These are phyloP conservation scores for Tiliqua scincoides DNA, from an alignment of 2,113 vertebrate species.

Conservation along the genomic window DNA sequence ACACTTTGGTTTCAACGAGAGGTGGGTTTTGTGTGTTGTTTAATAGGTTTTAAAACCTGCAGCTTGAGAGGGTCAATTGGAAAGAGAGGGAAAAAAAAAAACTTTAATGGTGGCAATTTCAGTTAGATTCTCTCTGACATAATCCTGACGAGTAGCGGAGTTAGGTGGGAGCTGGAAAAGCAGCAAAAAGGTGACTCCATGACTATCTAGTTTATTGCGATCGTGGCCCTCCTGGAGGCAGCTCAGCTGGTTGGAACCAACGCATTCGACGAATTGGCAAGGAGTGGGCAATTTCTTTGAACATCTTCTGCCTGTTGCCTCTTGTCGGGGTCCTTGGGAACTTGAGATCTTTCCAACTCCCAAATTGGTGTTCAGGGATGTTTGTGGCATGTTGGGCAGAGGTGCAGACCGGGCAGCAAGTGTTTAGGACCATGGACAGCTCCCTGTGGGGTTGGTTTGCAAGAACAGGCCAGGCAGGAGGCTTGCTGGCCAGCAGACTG, in stretches of 20 bases:
- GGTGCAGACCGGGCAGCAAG: too few species aligned
- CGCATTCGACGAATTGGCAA: rapidly evolving
- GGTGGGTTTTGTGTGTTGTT: neutral
- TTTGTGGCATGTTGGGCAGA: too few species aligned
- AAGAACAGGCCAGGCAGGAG: too few species aligned
- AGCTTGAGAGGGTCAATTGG: neutral
- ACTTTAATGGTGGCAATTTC: neutral
- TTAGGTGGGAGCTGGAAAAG: neutral
- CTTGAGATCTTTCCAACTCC: too few species aligned
- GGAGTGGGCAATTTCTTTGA: rapidly evolving
- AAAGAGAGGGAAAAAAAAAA: neutral
- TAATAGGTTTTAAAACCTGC: neutral
- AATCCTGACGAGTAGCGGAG: neutral
- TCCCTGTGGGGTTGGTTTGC: too few species aligned
- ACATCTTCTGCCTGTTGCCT: too few species aligned
- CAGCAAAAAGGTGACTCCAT: neutral
- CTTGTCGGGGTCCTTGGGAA: too few species aligned
- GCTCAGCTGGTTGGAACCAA: rapidly evolving
- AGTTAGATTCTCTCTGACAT: neutral
- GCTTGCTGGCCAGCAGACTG: too few species aligned
- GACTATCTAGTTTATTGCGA: conserved; percentile 6
- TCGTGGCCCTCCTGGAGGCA: rapidly evolving
- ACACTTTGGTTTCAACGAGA: neutral
- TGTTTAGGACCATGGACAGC: too few species aligned
- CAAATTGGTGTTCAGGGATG: too few species aligned